Conservation (phyloP, 2,113 vertebrate species). For the Periophthalmodon schlosseri region DNA sequence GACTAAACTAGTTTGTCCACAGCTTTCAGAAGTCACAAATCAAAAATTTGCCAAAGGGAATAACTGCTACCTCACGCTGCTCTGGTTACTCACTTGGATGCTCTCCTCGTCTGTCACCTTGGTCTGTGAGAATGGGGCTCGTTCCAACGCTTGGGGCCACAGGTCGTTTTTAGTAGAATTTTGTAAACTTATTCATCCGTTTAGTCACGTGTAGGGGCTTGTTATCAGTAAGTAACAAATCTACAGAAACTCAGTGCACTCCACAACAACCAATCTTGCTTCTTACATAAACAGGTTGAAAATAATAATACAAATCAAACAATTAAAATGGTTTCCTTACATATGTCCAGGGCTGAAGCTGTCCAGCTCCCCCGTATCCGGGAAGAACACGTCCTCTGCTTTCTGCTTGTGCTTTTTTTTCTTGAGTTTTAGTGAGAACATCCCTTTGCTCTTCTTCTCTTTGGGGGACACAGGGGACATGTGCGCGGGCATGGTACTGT, state of each 20-base stretch:
- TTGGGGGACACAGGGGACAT: constrained; percentile 17
- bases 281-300: not conserved
- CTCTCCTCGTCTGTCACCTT: not conserved
- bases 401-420: constrained; percentile 51
- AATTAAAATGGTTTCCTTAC: constrained; percentile 30
- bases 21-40: not conserved
- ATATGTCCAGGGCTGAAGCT: constrained; percentile 33
- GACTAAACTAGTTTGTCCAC: constrained; percentile 45
- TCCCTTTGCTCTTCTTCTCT: constrained; percentile 47
- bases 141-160: not conserved
- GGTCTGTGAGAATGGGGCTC: not conserved
- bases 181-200: not conserved
- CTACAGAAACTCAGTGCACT: not conserved
- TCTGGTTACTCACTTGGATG: not conserved
- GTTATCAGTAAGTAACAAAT: not conserved
- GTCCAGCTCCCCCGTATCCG: constrained; percentile 45
- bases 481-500: constrained; percentile 5
- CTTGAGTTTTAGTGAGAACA: constrained; percentile 44
- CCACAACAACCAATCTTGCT: not conserved
- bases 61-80: constrained; percentile 15
- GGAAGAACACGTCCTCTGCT: constrained; percentile 44
- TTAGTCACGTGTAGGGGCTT: not conserved
- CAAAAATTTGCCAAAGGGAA: constrained; percentile 23
- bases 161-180: not conserved
- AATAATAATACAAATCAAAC: not conserved